Evolutionary conservation across 2,797 vertebrate species (phyloP), one percentile per base, ranked within the genome.

Genomic region (Crocodylus rhombifer): DNA sequence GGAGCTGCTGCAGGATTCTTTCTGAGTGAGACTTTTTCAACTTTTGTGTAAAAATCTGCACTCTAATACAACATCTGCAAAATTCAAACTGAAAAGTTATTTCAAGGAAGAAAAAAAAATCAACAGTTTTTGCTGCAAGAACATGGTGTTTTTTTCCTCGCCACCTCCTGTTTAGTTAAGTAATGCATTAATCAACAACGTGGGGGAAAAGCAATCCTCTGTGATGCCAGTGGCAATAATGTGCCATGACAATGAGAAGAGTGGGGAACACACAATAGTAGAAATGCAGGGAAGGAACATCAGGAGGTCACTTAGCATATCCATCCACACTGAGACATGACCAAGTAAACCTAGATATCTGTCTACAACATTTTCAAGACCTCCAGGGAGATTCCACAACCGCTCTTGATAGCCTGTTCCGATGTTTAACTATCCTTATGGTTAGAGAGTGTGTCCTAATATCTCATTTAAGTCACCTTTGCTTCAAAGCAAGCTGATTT

Each of bases 401-500:
- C 28, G 16, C 63, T 42, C 33, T 26, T 14, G 23, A 61, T 21
- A 84, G 28, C 61, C 77, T 89, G 56, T 85, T 89, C 87, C 65
- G 64, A 18, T 56, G 16, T 20, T 64, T 84, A 80, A 56, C 61
- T 88, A 58, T 76, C n/a, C 33, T 73, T 77, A 78, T 15, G 80
- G 77, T 60, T 67, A 89, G 63, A 86, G 87, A 90, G 12, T 5
- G 84, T 86, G 76, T 67, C 63, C 5, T 88, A 84, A 86, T 84
- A 86, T 8, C 33, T 74, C 82, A 14, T 65, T 16, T 74, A 67
- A 55, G 58, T 28, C 3, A 30, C 16, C 77, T n/a, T n/a, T 7
- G 0, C 62, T 83, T 42, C 36, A 94, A 95, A 95, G 89, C 62
- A 88, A 86, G 18, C 55, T 67, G 76, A 74, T 96, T 93, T 92